phyloP scores from a whole-genome alignment of 2,113 vertebrate species.

The Petrocephalus zakoni region DNA sequence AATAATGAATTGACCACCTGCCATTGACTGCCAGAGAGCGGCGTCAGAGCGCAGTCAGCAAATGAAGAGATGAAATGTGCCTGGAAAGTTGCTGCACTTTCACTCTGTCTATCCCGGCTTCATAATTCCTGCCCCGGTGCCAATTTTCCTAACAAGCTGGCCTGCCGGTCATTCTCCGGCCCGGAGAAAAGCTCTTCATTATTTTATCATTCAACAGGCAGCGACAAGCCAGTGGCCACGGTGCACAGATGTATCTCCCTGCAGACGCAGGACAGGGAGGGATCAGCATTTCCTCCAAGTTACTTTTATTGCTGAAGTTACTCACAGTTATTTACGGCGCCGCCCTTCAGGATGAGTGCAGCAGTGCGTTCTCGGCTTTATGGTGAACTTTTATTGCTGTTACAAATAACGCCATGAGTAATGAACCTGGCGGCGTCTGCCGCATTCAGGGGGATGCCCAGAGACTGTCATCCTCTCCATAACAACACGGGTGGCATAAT shows the following conservation, averaged over 20 bases:
- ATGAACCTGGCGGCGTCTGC: constrained; percentile 34
- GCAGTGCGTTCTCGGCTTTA: constrained; percentile 32
- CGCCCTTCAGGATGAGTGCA: not conserved
- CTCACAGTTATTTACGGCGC: not conserved
- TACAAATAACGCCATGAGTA: constrained; percentile 42
- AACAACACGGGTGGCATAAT: constrained; percentile 43
- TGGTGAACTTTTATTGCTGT: constrained; percentile 37
- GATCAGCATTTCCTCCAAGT: constrained; percentile 36
- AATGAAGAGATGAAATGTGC: not conserved
- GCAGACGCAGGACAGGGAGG: not conserved
- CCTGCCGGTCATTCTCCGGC: not conserved
- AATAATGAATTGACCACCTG: not conserved
- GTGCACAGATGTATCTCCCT: constrained; percentile 34
- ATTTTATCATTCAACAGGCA: constrained; percentile 8
- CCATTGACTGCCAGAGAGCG: not conserved
- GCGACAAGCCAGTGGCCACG: not conserved
- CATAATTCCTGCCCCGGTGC: not conserved
- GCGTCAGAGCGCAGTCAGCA: not conserved
- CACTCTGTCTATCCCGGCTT: not conserved
- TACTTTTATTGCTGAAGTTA: constrained; percentile 30
- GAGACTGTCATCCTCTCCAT: constrained; percentile 27
- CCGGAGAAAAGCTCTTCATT: not conserved
- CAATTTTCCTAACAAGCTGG: not conserved
- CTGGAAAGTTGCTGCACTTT: not conserved
- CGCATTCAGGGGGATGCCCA: constrained; percentile 26